These are phyloP conservation scores for Philopotamus ludificatus DNA, from an alignment of 1,140 invertebrate genomes.

Conservation along the genomic window DNA sequence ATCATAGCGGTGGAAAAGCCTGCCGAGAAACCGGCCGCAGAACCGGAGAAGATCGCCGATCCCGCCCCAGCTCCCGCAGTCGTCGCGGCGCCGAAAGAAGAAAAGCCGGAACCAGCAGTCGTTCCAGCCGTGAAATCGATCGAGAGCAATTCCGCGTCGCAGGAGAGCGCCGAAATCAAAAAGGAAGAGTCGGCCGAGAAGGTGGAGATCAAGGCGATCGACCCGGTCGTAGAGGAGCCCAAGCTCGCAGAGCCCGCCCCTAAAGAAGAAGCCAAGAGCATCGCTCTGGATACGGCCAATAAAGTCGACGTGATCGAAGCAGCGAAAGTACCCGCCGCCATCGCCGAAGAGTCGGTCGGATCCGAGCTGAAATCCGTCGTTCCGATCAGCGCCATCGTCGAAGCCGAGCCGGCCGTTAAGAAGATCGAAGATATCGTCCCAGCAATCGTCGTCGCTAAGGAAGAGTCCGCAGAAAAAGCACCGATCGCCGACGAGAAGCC, in stretches of 20 bases:
- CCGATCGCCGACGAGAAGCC: slow-evolving; percentile 8
- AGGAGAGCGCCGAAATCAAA: not conserved
- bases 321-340: slow-evolving; percentile 26
- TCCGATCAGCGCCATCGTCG: not conserved
- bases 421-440: not conserved
- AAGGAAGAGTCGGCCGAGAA: not conserved
- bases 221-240: not conserved
- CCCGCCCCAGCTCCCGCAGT: slow-evolving; percentile 1
- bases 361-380: slow-evolving; percentile 19
- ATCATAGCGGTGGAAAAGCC: not conserved
- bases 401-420: not conserved
- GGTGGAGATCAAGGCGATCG: not conserved
- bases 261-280: slow-evolving; percentile 6
- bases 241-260: slow-evolving; percentile 8
- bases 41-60: not conserved
- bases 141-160: not conserved
- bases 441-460: not conserved
- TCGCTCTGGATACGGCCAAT: slow-evolving; percentile 1
- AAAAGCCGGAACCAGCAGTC: not conserved
- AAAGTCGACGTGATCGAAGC: slow-evolving; percentile 25
- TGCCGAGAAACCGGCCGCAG: not conserved
- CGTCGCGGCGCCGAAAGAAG: too few relatives aligned
- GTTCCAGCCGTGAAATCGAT: not conserved
- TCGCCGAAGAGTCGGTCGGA: slow-evolving; percentile 32
- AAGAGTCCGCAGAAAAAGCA: slow-evolving; percentile 5